Evolutionary conservation across 2,113 vertebrate species (phyloP).

Genomic region (Phaetusa simplex): DNA sequence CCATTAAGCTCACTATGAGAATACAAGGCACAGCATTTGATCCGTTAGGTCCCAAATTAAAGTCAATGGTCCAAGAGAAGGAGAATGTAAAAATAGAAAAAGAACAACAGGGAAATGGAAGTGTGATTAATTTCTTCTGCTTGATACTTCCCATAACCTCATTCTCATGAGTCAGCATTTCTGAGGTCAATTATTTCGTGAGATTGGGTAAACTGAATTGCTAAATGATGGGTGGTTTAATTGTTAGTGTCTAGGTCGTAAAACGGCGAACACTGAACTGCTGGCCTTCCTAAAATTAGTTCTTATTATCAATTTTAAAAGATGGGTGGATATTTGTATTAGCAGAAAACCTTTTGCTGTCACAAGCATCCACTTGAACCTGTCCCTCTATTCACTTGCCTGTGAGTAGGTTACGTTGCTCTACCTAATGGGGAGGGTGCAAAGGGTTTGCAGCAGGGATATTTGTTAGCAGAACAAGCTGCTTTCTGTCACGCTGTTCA

Average conservation of each 20-base stretch:
- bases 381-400: not conserved
- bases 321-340: not conserved
- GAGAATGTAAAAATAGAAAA: not conserved
- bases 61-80: constrained; percentile 9
- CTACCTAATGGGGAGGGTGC: not conserved
- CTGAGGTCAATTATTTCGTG: not conserved
- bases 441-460: not conserved
- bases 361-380: not conserved
- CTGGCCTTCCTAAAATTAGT: not conserved
- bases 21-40: not conserved
- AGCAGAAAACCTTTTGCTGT: not conserved
- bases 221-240: not conserved
- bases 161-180: not conserved
- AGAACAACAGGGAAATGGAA: not conserved
- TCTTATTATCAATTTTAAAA: not conserved
- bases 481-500: not conserved
- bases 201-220: not conserved
- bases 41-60: not conserved
- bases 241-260: not conserved
- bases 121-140: not conserved
- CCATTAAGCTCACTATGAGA: not conserved
- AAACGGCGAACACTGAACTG: not conserved
- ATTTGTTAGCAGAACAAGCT: not conserved
- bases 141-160: not conserved
- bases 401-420: not conserved